Conservation (phyloP, 2,888 invertebrate genomes). For the Dryomyza anilis region DNA sequence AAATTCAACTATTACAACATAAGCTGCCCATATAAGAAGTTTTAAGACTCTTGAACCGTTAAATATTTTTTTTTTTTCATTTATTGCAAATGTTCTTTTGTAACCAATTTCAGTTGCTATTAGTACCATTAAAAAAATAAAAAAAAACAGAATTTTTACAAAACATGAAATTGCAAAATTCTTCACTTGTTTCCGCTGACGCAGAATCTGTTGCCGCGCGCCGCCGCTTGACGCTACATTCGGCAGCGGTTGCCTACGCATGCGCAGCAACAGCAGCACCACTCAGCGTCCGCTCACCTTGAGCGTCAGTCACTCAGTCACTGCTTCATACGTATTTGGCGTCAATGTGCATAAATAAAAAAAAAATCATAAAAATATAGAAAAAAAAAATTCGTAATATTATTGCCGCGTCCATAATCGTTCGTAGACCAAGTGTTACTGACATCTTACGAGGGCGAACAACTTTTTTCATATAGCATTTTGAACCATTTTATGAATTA, state of each 20-base stretch:
- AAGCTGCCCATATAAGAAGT: no score
- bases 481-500: no score
- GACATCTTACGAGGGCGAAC: no score
- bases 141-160: background rate
- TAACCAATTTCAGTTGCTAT: background rate
- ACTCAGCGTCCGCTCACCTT: slow-evolving; percentile 1
- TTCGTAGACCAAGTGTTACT: no score
- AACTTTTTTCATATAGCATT: no score
- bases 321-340: background rate
- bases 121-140: background rate
- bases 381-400: background rate
- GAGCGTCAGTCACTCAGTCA: background rate
- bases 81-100: background rate
- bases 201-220: slow-evolving; percentile 8
- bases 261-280: slow-evolving; percentile 4
- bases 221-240: background rate
- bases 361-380: background rate
- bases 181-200: slow-evolving; percentile 6
- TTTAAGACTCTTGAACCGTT: no score
- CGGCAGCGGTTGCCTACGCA: slow-evolving; percentile 9
- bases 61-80: background rate
- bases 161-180: background rate
- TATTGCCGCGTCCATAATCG: no score
- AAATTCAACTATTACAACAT: background rate
- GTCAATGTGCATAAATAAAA: background rate